Evolutionary conservation across 2,888 invertebrate species (phyloP).

Genomic region (Lamellibrachia columna): DNA sequence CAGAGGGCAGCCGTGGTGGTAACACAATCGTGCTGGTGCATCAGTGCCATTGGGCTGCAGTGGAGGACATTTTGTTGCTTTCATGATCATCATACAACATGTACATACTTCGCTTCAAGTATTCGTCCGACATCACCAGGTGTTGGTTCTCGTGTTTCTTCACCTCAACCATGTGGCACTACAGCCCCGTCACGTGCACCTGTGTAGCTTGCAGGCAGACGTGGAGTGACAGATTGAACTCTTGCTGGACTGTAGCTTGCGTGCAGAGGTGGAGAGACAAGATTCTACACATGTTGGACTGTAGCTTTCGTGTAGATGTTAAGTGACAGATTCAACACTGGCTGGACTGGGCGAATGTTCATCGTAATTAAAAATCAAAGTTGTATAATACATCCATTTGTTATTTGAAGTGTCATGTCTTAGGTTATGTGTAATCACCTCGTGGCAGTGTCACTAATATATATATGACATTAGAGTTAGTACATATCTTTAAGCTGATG

Average conservation of each 20-base stretch:
- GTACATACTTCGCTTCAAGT: conserved; percentile 4
- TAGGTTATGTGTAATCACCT: background rate
- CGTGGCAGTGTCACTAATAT: background rate
- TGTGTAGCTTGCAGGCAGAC: too few relatives aligned
- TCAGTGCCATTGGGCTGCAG: background rate
- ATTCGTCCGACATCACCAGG: background rate
- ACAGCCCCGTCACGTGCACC: background rate
- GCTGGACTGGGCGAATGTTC: conserved; percentile 1
- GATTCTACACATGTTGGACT: background rate
- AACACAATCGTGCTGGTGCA: conserved; percentile 2
- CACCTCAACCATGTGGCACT: background rate
- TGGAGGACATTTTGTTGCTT: background rate
- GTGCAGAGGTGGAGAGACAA: background rate
- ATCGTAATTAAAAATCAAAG: background rate
- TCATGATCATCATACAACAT: background rate
- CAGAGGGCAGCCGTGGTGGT: background rate
- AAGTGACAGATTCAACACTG: background rate
- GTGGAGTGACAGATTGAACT: background rate
- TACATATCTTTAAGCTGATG: background rate
- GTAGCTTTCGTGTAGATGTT: background rate
- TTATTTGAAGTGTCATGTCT: background rate
- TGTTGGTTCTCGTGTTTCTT: background rate
- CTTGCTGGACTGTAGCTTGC: background rate
- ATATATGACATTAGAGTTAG: background rate
- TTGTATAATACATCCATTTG: background rate